Evolutionary conservation across 2,888 invertebrate species (phyloP).

Genomic region (Malthinus flaveolus): DNA sequence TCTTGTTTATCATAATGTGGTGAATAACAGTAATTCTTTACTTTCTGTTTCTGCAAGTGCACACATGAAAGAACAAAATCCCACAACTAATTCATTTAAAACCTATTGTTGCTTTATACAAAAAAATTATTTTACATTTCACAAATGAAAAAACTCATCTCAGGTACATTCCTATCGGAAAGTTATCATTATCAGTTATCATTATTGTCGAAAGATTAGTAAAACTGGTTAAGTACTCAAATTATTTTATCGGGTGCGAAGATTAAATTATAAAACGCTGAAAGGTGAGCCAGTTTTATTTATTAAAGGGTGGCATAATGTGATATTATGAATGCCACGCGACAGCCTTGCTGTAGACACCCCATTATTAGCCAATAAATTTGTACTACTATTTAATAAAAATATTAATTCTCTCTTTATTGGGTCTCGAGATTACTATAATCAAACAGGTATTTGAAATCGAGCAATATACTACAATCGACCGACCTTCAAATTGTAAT

Average conservation of each 20-base stretch:
- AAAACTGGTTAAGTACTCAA: not conserved
- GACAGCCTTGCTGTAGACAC: not conserved
- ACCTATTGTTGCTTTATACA: no score
- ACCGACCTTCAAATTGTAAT: no score
- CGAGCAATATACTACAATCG: no score
- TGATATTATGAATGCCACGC: not conserved
- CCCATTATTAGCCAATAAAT: no score
- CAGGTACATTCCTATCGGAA: not conserved
- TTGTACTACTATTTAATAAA: no score
- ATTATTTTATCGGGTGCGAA: not conserved
- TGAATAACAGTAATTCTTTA: conserved; percentile 10
- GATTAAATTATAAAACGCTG: not conserved
- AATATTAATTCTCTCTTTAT: no score
- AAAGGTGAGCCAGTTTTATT: no score
- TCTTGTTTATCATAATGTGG: not conserved
- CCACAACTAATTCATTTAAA: no score
- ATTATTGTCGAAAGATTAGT: not conserved
- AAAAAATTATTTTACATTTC: not conserved
- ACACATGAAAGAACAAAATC: not conserved
- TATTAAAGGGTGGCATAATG: no score
- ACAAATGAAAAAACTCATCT: no score
- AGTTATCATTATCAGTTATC: conserved; percentile 4
- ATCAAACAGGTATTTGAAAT: no score
- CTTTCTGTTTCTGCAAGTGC: conserved; percentile 6
- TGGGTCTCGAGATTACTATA: no score